Evolutionary conservation across 2,888 invertebrate genomes (phyloP).

Genomic region (Penaeus monodon): DNA sequence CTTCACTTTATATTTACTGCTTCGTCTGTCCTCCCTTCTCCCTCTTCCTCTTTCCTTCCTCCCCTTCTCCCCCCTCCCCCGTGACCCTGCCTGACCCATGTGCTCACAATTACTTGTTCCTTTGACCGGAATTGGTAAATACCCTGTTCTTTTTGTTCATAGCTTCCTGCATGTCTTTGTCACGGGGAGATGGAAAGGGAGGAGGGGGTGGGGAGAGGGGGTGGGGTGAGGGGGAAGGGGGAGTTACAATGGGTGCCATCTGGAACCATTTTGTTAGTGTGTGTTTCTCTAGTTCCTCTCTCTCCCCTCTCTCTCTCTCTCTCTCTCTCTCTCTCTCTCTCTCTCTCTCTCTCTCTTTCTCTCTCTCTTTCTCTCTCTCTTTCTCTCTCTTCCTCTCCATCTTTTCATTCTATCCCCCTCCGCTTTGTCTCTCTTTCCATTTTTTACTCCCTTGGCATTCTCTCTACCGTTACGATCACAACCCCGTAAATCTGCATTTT

Average conservation of each 20-base stretch:
- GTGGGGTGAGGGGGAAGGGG: too few species aligned
- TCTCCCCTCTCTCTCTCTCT: slow-evolving; percentile 1
- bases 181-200: too few species aligned
- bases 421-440: background rate
- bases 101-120: too few species aligned
- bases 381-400: background rate
- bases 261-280: background rate
- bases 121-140: too few species aligned
- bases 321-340: background rate
- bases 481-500: slow-evolving; percentile 23
- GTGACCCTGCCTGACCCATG: too few species aligned
- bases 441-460: slow-evolving; percentile 8
- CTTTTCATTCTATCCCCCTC: background rate
- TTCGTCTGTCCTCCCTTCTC: too few species aligned
- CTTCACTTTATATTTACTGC: too few species aligned
- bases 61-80: too few species aligned
- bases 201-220: too few species aligned
- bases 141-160: too few species aligned
- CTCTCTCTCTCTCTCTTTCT: background rate
- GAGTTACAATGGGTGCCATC: background rate
- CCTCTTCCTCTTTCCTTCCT: too few species aligned
- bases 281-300: slow-evolving; percentile 4
- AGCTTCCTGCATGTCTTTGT: too few species aligned
- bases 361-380: background rate
- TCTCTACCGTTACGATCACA: slow-evolving; percentile 5